Percentiles rank a stretch among this genome's conserved stretches.
phyloP scores from a whole-genome alignment of 2,797 vertebrate genomes.

The Sebastes hubbsi region DNA sequence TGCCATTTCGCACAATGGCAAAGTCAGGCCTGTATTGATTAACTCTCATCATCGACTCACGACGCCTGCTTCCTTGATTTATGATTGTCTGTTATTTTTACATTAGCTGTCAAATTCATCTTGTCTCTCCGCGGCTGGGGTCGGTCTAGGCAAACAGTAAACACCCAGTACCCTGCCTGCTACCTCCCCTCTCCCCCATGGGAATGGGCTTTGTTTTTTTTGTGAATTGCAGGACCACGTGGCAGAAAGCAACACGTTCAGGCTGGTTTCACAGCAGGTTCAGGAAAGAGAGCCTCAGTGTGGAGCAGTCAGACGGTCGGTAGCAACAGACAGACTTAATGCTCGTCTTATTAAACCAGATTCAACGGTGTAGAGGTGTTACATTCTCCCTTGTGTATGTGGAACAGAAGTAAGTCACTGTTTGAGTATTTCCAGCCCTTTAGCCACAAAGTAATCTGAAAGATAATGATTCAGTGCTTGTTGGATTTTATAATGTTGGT shows the following conservation, averaged over 20 bases:
- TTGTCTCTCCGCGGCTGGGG: constrained; percentile 87
- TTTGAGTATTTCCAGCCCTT: background rate
- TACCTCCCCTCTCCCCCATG: background rate
- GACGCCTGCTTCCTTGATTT: constrained; percentile 92
- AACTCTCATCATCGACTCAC: constrained; percentile 94
- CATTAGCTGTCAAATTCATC: constrained; percentile 96
- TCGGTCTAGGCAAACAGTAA: constrained; percentile 86
- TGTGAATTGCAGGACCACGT: constrained; percentile 17
- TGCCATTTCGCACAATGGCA: constrained; percentile 95
- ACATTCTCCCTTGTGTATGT: background rate
- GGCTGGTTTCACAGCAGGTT: constrained; percentile 48
- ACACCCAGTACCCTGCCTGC: constrained; percentile 72
- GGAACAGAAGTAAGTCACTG: background rate
- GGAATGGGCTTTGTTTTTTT: constrained; percentile 41
- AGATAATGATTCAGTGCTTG: background rate
- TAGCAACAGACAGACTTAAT: background rate
- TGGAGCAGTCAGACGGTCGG: background rate
- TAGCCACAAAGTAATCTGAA: background rate
- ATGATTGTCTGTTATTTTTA: constrained; percentile 96
- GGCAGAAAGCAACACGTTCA: constrained; percentile 42
- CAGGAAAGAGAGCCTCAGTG: background rate
- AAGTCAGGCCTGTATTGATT: constrained; percentile 95
- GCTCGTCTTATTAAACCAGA: background rate
- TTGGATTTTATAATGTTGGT: background rate
- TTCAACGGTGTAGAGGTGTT: background rate